Percentiles rank a stretch among this genome's conserved stretches.
Conservation (phyloP, 2,113 vertebrate species). For the Pelecanus crispus region DNA sequence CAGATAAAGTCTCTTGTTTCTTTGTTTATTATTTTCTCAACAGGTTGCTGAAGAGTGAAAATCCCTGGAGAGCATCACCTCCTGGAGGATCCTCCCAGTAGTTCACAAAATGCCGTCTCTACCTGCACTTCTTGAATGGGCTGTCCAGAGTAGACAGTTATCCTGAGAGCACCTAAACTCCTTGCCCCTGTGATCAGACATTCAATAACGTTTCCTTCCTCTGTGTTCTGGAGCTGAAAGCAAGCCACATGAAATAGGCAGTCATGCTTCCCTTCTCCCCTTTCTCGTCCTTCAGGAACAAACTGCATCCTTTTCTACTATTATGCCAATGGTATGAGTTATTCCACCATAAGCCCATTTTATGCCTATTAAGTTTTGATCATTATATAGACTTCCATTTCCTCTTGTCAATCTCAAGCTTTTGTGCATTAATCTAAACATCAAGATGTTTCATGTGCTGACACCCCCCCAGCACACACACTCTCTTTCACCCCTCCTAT, state of each 20-base stretch:
- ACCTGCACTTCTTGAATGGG: background rate
- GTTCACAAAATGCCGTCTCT: background rate
- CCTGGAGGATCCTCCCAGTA: background rate
- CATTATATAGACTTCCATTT: background rate
- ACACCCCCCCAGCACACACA: background rate
- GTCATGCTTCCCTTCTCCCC: background rate
- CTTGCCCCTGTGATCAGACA: background rate
- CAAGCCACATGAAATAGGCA: background rate
- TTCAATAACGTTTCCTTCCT: background rate
- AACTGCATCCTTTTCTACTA: background rate
- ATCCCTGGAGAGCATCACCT: background rate
- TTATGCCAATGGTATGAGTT: background rate
- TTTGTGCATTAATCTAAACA: background rate
- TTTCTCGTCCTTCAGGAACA: background rate
- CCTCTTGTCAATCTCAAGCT: background rate
- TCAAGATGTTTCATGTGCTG: background rate
- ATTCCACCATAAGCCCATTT: background rate
- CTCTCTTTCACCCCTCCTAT: background rate
- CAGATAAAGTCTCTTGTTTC: background rate
- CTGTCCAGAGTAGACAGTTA: background rate
- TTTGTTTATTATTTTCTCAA: background rate
- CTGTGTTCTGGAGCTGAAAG: background rate
- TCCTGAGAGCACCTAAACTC: background rate
- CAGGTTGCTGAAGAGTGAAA: background rate
- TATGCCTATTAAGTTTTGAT: background rate